Evolutionary conservation across 2,888 invertebrate species (phyloP).

Genomic region (Mimachlamys varia): DNA sequence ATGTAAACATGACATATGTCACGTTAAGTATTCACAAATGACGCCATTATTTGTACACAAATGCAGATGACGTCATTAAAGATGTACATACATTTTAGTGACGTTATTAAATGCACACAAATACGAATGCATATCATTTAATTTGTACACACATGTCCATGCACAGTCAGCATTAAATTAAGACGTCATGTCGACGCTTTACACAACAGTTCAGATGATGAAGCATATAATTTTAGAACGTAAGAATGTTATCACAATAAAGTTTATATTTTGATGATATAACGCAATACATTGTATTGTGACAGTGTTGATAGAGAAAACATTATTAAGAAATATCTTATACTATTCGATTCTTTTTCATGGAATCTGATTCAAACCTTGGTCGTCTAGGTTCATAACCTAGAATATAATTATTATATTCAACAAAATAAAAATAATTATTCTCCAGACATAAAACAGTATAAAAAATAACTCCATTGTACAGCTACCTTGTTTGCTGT

Average conservation of each 20-base stretch:
- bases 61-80: not conserved
- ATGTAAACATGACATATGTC: not conserved
- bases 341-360: too few species aligned
- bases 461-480: too few species aligned
- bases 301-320: not conserved
- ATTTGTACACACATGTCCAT: not conserved
- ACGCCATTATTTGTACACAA: not conserved
- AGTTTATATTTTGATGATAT: not conserved
- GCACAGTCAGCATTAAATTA: not conserved
- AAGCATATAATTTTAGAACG: not conserved
- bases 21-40: not conserved
- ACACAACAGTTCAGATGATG: not conserved
- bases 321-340: too few species aligned
- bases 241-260: constrained; percentile 12
- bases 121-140: not conserved
- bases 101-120: not conserved
- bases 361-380: too few species aligned
- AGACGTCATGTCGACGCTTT: not conserved
- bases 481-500: too few species aligned
- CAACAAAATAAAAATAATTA: too few species aligned
- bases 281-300: not conserved
- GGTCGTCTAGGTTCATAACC: too few species aligned
- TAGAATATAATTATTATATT: too few species aligned
- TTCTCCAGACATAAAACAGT: too few species aligned
- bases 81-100: not conserved